Conservation (phyloP, 2,797 vertebrate genomes). For the Eospalax fontanierii region DNA sequence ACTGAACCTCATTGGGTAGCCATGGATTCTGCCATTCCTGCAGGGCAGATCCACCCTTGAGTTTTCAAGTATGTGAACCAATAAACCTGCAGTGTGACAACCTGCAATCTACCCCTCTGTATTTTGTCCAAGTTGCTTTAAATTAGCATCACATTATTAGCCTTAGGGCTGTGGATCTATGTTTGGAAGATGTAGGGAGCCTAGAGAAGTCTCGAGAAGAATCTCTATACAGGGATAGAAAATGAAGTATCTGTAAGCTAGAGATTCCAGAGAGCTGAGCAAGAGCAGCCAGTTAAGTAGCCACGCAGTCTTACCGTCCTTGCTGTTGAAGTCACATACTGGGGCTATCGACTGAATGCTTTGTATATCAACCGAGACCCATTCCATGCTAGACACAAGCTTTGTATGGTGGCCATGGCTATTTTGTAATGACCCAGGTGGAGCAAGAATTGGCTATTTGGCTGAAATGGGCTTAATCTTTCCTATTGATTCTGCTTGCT, state of each 20-base stretch:
- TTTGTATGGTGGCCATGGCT: slow-evolving; percentile 30
- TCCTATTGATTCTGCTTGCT: slow-evolving; percentile 69
- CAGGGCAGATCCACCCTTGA: background rate
- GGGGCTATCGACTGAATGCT: background rate
- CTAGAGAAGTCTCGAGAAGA: slow-evolving; percentile 6
- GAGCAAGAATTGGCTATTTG: slow-evolving; percentile 56
- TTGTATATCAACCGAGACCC: background rate
- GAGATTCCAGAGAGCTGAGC: background rate
- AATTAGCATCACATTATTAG: background rate
- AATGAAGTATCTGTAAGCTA: background rate
- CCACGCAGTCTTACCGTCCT: background rate
- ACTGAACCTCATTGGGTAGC: background rate
- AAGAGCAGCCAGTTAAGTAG: background rate
- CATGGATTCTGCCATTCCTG: slow-evolving; percentile 8
- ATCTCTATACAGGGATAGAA: background rate
- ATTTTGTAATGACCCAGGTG: slow-evolving; percentile 17
- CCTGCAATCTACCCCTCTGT: background rate
- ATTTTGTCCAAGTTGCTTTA: background rate
- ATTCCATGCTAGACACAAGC: background rate
- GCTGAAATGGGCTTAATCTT: slow-evolving; percentile 73
- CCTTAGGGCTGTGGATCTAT: background rate
- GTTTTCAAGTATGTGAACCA: slow-evolving; percentile 38
- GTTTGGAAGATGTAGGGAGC: background rate
- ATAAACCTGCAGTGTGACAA: background rate
- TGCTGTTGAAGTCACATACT: background rate